phyloP scores from a whole-genome alignment of 2,888 invertebrate genomes.

The Prosopocoilus inquinatus region DNA sequence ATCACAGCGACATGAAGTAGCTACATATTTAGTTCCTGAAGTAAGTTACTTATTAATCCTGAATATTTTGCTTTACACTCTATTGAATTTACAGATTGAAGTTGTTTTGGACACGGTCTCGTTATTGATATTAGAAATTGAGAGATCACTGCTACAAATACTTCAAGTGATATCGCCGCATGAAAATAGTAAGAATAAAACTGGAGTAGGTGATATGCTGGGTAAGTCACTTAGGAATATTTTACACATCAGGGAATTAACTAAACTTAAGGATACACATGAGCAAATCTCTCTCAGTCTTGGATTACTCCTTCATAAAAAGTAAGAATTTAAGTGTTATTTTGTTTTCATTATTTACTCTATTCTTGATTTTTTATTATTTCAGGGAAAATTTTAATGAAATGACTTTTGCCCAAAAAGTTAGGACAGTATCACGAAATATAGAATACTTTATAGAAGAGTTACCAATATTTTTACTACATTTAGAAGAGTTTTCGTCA shows the following conservation, averaged over 20 bases:
- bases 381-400: slow-evolving; percentile 60
- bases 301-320: slow-evolving; percentile 56
- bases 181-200: slow-evolving; percentile 33
- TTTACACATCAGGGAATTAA: slow-evolving; percentile 56
- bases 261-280: slow-evolving; percentile 56
- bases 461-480: slow-evolving; percentile 60
- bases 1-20: slow-evolving; percentile 61
- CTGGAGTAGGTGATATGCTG: slow-evolving; percentile 38
- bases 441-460: slow-evolving; percentile 63
- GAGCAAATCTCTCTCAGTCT: slow-evolving; percentile 56
- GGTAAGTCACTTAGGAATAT: slow-evolving; percentile 44
- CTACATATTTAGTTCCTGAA: slow-evolving; percentile 66
- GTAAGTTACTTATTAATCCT: slow-evolving; percentile 42
- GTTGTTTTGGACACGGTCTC: slow-evolving; percentile 59
- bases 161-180: slow-evolving; percentile 50
- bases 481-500: slow-evolving; percentile 61
- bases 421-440: slow-evolving; percentile 60
- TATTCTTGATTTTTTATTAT: slow-evolving; percentile 23
- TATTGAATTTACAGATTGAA: slow-evolving; percentile 55
- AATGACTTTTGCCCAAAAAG: slow-evolving; percentile 60
- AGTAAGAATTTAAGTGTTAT: slow-evolving; percentile 52
- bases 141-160: slow-evolving; percentile 61
- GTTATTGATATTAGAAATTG: slow-evolving; percentile 58
- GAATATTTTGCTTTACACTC: neutral
- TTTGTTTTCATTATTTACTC: neutral